Evolutionary conservation across 2,113 vertebrate species (phyloP).

Genomic region (Podarcis cretensis): DNA sequence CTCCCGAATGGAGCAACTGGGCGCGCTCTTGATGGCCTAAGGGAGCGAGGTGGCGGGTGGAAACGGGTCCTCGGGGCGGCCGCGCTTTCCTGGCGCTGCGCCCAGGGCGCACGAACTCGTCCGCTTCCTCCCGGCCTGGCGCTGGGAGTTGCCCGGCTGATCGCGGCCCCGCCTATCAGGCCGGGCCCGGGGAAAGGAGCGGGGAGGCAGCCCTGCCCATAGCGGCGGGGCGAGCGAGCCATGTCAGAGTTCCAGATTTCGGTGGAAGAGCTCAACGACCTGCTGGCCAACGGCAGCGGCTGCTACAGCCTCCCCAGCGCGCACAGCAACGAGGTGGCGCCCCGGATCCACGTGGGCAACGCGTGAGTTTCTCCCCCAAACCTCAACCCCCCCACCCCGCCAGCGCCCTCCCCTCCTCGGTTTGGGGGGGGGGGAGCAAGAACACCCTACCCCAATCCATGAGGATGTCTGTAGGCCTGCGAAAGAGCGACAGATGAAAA

Average conservation of each 20-base stretch:
- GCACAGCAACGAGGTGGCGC: constrained; percentile 94
- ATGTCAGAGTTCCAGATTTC: constrained; percentile 82
- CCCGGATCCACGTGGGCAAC: constrained; percentile 93
- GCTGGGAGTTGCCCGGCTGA: neutral
- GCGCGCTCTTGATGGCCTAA: no score
- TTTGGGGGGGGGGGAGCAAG: neutral
- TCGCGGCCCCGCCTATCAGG: constrained; percentile 36
- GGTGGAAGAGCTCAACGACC: constrained; percentile 92
- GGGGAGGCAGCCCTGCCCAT: neutral
- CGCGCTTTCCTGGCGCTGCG: neutral
- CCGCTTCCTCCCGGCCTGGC: neutral
- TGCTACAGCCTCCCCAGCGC: constrained; percentile 93
- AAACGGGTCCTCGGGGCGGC: fast-evolving
- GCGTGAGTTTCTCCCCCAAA: constrained; percentile 81
- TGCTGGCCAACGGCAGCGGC: constrained; percentile 89
- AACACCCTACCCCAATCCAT: constrained; percentile 15
- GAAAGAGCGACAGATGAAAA: no score
- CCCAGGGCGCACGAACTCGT: constrained; percentile 1
- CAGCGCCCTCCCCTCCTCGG: neutral
- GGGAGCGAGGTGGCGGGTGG: neutral
- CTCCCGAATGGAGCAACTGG: neutral
- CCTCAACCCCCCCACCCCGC: neutral
- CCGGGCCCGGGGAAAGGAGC: constrained; percentile 21
- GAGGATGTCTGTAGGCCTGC: neutral
- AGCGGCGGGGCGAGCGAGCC: constrained; percentile 43